Percentiles rank a stretch among this genome's conserved stretches.
phyloP scores from a whole-genome alignment of 2,888 invertebrate genomes.

The Acrobasis consociella region DNA sequence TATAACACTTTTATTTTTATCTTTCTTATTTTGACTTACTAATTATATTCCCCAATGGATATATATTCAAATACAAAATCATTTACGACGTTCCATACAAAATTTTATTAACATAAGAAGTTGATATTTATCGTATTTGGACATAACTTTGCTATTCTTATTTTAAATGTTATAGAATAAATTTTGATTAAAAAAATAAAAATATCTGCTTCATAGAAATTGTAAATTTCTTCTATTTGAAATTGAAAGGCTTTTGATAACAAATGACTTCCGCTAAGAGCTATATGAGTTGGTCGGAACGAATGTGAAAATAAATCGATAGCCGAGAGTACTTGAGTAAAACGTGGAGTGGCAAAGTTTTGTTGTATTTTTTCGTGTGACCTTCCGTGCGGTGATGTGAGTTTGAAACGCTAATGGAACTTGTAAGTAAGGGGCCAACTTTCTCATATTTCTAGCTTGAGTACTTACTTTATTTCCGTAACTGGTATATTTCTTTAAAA shows the following conservation, averaged over 20 bases:
- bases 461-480: slow-evolving; percentile 22
- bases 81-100: no score
- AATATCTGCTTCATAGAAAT: no score
- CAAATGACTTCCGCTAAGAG: slow-evolving; percentile 43
- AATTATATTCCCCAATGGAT: no score
- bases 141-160: no score
- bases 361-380: slow-evolving; percentile 36
- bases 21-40: no score
- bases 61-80: no score
- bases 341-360: slow-evolving; percentile 36
- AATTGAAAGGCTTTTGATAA: slow-evolving; percentile 39
- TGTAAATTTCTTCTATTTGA: background rate
- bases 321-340: slow-evolving; percentile 30
- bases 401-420: slow-evolving; percentile 41
- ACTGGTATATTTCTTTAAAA: no score
- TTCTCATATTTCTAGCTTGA: slow-evolving; percentile 29
- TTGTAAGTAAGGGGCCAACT: slow-evolving; percentile 31
- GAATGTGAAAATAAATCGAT: slow-evolving; percentile 42
- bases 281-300: slow-evolving; percentile 25
- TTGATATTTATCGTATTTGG: no score
- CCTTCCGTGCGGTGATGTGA: slow-evolving; percentile 33
- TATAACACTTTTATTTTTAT: no score
- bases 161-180: no score
- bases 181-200: no score
- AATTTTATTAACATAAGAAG: no score